Evolutionary conservation across 2,113 vertebrate genomes (phyloP).

Genomic region (Takifugu bimaculatus): DNA sequence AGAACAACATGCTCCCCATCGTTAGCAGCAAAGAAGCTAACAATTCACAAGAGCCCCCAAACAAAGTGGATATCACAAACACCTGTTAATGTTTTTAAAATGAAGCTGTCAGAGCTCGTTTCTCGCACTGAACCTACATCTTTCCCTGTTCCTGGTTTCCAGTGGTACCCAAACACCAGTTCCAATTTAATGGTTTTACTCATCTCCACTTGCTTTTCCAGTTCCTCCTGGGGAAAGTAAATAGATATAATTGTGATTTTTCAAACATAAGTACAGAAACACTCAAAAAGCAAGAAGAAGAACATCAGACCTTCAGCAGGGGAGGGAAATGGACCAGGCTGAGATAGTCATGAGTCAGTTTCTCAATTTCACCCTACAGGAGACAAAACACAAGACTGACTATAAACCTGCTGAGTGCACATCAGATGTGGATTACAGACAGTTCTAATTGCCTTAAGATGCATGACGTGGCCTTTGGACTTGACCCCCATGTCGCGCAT

Average conservation of each 20-base stretch:
- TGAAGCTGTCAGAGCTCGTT: conserved; percentile 1
- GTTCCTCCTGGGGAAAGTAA: conserved; percentile 74
- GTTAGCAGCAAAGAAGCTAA: not conserved
- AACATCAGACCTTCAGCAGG: conserved; percentile 80
- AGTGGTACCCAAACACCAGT: conserved; percentile 95
- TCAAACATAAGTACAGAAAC: not conserved
- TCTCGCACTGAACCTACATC: conserved; percentile 73
- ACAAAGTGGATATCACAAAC: conserved; percentile 13
- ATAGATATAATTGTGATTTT: not conserved
- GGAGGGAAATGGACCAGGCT: conserved; percentile 94
- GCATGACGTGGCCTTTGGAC: conserved; percentile 95
- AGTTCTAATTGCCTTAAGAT: conserved; percentile 83
- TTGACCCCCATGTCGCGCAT: conserved; percentile 93
- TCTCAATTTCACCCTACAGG: conserved; percentile 89
- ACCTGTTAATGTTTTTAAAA: conserved; percentile 8
- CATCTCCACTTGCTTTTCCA: conserved; percentile 78
- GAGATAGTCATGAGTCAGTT: conserved; percentile 90
- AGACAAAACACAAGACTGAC: conserved; percentile 34
- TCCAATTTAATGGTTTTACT: conserved; percentile 89
- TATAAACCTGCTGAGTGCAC: too few relatives aligned
- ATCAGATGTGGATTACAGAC: not conserved
- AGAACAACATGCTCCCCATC: conserved; percentile 11
- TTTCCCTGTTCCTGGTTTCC: conserved; percentile 86
- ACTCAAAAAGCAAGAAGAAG: conserved; percentile 4
- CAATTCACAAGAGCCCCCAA: not conserved